A percentile compares a stretch with the other conserved stretches of the same genome.
These are phyloP conservation scores for Regulus satrapa DNA, from an alignment of 2,113 vertebrate genomes.

Conservation along the genomic window DNA sequence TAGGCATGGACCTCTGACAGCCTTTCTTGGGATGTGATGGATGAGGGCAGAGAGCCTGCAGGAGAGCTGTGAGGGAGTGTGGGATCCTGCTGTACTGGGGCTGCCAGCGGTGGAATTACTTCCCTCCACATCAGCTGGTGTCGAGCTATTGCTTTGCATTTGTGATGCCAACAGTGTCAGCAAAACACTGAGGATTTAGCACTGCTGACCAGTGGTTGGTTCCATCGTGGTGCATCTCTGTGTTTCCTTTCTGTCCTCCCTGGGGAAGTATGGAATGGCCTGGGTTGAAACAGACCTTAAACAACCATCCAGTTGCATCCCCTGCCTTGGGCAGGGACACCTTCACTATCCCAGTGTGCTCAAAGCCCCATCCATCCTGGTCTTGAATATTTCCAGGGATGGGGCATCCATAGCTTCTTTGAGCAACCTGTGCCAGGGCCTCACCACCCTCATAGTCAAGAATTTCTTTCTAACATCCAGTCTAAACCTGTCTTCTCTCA, in stretches of 20 bases:
- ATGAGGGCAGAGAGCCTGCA: neutral
- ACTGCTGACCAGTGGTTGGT: neutral
- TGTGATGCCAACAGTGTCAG: neutral
- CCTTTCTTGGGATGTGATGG: neutral
- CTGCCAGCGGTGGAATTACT: neutral
- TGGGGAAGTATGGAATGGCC: neutral
- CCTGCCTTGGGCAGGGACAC: neutral
- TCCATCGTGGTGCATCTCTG: neutral
- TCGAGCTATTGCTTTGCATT: neutral
- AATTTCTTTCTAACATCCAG: neutral
- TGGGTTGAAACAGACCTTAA: neutral
- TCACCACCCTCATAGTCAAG: fast-evolving
- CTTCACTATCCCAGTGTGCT: neutral
- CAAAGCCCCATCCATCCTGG: neutral
- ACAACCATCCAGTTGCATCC: neutral
- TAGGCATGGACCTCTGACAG: neutral
- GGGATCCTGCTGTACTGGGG: neutral
- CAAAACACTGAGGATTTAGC: neutral
- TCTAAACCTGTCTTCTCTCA: neutral
- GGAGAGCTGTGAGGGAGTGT: neutral
- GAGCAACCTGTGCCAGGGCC: neutral
- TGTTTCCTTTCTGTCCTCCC: neutral
- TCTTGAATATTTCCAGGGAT: neutral
- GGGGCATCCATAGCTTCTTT: neutral
- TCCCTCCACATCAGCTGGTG: neutral